Conservation (phyloP, 2,797 vertebrate genomes). For the Sebastes aleutianus region DNA sequence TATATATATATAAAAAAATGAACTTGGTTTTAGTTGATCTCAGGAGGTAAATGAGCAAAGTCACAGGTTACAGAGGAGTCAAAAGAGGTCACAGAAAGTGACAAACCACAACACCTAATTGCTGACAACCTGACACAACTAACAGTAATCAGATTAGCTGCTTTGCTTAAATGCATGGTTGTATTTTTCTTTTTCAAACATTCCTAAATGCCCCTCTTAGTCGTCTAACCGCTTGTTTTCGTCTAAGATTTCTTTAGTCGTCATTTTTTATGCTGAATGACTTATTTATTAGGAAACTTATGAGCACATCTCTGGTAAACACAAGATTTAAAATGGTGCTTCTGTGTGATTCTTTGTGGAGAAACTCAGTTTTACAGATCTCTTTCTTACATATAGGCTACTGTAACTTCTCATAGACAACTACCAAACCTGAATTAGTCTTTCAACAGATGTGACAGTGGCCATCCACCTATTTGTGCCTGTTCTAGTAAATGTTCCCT, state of each 20-base stretch:
- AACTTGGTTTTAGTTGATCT: not conserved
- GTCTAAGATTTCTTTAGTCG: too few relatives aligned
- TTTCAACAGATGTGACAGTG: not conserved
- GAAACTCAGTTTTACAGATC: too few relatives aligned
- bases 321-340: too few relatives aligned
- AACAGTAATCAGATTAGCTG: conserved; percentile 22
- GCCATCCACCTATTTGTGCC: not conserved
- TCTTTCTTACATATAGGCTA: too few relatives aligned
- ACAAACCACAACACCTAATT: conserved; percentile 21
- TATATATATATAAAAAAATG: accelerated
- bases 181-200: not conserved
- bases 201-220: not conserved
- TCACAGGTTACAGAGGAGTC: not conserved
- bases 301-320: too few relatives aligned
- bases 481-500: not conserved
- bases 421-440: not conserved
- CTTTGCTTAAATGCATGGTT: not conserved
- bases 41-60: not conserved
- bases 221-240: too few relatives aligned
- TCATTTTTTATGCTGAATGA: too few relatives aligned
- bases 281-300: too few relatives aligned
- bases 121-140: conserved; percentile 13
- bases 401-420: not conserved
- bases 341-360: too few relatives aligned
- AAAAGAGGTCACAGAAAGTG: not conserved